Evolutionary conservation across 2,888 invertebrate genomes (phyloP).

Genomic region (Drosophila colorata): DNA sequence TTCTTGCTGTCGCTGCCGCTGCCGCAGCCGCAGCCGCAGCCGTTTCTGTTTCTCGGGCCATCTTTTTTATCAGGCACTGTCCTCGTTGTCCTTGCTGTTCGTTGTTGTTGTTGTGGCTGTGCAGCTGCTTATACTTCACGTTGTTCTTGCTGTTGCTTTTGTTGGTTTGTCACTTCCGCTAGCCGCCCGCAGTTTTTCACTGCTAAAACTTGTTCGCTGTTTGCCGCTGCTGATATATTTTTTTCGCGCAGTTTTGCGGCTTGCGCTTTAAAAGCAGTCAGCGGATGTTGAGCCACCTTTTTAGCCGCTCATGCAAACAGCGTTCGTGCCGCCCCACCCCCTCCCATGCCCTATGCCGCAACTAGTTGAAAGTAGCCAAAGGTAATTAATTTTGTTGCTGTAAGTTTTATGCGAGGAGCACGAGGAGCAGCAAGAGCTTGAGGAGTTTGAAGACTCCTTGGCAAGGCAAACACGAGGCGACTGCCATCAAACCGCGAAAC

Average conservation of each 20-base stretch:
- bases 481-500: slow-evolving; percentile 51
- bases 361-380: slow-evolving; percentile 81
- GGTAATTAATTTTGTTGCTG: slow-evolving; percentile 83
- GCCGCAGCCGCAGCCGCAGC: no score
- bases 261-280: slow-evolving; percentile 64
- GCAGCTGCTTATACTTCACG: slow-evolving; percentile 13
- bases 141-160: slow-evolving; percentile 29
- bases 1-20: slow-evolving; percentile 17
- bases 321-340: neutral
- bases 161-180: slow-evolving; percentile 72
- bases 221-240: slow-evolving; percentile 17
- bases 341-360: slow-evolving; percentile 35
- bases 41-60: no score
- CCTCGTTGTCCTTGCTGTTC: slow-evolving; percentile 26
- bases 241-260: slow-evolving; percentile 42
- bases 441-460: neutral
- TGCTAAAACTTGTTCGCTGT: slow-evolving; percentile 61
- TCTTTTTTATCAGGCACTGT: slow-evolving; percentile 45
- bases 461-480: slow-evolving; percentile 37
- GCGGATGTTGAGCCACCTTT: slow-evolving; percentile 69
- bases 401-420: slow-evolving; percentile 52
- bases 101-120: slow-evolving; percentile 23
- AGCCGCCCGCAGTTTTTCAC: slow-evolving; percentile 62
- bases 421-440: neutral
- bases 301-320: slow-evolving; percentile 57